These are phyloP conservation scores for Meles meles DNA, from an alignment of 2,113 vertebrate species.

Conservation along the genomic window DNA sequence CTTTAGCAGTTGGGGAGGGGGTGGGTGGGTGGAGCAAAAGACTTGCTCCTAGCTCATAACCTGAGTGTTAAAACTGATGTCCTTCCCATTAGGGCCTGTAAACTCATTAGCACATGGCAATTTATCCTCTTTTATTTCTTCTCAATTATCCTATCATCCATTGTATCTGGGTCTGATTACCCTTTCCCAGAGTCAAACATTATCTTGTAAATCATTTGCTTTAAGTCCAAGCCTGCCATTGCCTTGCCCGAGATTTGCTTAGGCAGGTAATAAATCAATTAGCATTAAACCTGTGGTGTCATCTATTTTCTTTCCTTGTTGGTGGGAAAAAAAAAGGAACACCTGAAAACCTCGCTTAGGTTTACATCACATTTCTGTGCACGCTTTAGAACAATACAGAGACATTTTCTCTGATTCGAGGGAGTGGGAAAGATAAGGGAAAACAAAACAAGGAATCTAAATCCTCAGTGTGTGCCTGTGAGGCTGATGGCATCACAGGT, in stretches of 20 bases:
- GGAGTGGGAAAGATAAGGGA: neutral
- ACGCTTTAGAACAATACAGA: neutral
- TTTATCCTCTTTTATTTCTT: slow-evolving; percentile 92
- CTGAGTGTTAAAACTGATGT: slow-evolving; percentile 89
- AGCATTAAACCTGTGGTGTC: slow-evolving; percentile 85
- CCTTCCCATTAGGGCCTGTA: slow-evolving; percentile 88
- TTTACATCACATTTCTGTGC: slow-evolving; percentile 66
- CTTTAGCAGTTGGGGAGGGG: slow-evolving; percentile 75
- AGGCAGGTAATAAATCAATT: slow-evolving; percentile 92
- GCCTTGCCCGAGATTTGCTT: slow-evolving; percentile 82
- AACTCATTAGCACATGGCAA: slow-evolving; percentile 89
- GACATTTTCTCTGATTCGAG: neutral
- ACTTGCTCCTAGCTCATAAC: slow-evolving; percentile 85
- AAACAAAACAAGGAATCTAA: neutral
- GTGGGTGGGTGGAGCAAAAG: slow-evolving; percentile 35
- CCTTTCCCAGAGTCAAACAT: slow-evolving; percentile 89
- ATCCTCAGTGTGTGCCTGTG: neutral
- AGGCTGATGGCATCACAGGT: neutral
- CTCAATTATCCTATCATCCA: slow-evolving; percentile 92
- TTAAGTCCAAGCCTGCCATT: slow-evolving; percentile 84
- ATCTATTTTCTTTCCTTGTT: slow-evolving; percentile 84
- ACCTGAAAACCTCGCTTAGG: slow-evolving; percentile 75
- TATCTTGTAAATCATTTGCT: slow-evolving; percentile 92
- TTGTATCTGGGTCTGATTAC: slow-evolving; percentile 91
- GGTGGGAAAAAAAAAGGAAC: slow-evolving; percentile 73